Conservation (phyloP, 2,888 invertebrate genomes). For the Thymelicus acteon region DNA sequence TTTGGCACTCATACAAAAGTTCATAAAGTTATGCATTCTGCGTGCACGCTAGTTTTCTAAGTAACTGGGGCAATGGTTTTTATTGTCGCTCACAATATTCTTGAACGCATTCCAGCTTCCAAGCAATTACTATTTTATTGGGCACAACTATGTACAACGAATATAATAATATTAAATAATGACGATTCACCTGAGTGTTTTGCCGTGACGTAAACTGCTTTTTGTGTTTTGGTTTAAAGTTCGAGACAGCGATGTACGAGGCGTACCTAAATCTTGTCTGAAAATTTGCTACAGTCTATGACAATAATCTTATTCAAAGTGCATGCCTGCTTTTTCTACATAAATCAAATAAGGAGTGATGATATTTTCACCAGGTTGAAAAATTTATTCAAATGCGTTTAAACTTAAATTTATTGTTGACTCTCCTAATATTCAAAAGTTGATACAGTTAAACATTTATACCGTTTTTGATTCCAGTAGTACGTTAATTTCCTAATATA, state of each 20-base stretch:
- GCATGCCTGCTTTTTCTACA: background rate
- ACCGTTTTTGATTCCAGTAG: background rate
- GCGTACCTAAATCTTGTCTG: too few species aligned
- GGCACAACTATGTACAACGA: background rate
- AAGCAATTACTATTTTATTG: conserved; percentile 22
- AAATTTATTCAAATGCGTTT: too few species aligned
- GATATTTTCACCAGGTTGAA: too few species aligned
- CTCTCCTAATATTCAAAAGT: too few species aligned
- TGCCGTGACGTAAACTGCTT: background rate
- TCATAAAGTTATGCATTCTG: conserved; percentile 9
- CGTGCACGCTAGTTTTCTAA: conserved; percentile 9
- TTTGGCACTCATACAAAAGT: background rate
- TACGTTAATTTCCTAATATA: background rate
- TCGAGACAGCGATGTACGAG: background rate
- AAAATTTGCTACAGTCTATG: too few species aligned
- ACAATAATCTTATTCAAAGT: too few species aligned
- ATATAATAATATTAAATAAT: background rate
- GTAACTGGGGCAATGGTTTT: conserved; percentile 30
- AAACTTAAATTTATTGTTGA: too few species aligned
- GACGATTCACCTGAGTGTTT: background rate
- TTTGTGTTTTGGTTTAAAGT: background rate
- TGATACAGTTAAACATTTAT: too few species aligned
- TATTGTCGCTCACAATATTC: conserved; percentile 27
- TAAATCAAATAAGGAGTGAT: too few species aligned
- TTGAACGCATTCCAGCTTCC: conserved; percentile 30